Conservation (phyloP, 2,797 vertebrate species). For the Artibeus lituratus region DNA sequence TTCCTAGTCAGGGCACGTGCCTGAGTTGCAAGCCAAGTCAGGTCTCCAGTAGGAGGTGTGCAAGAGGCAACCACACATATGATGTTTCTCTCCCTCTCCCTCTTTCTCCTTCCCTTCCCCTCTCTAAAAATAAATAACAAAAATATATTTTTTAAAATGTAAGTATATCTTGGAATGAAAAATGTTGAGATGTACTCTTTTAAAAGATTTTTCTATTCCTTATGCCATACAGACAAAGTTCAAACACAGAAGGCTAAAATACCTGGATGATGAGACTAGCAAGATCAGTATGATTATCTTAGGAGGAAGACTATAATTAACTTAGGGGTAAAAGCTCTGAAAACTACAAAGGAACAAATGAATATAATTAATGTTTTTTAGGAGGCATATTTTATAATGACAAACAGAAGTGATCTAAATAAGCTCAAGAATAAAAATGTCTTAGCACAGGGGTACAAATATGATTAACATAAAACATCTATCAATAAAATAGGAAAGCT, state of each 20-base stretch:
- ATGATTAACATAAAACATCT: background rate
- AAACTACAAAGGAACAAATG: constrained; percentile 9
- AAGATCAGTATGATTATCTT: background rate
- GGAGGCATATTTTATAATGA: background rate
- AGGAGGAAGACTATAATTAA: background rate
- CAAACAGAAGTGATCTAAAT: background rate
- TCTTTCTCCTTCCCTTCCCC: too few species aligned
- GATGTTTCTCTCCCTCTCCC: too few species aligned
- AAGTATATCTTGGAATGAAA: background rate
- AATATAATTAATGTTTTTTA: background rate
- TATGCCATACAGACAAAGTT: background rate
- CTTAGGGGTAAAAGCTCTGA: background rate
- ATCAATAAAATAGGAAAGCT: background rate
- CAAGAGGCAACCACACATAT: too few species aligned
- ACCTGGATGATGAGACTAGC: background rate
- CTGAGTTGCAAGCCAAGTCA: too few species aligned
- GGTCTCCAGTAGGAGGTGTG: too few species aligned
- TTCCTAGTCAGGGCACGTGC: too few species aligned
- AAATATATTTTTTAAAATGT: background rate
- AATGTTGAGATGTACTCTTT: background rate
- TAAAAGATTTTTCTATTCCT: constrained; percentile 1
- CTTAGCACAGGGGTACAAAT: background rate
- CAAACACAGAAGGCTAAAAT: background rate
- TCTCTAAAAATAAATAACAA: too few species aligned
- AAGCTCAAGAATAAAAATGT: constrained; percentile 20